Base-by-base conservation (phyloP, 2,888 invertebrate genomes). In the Lithophane leautieri region DNA sequence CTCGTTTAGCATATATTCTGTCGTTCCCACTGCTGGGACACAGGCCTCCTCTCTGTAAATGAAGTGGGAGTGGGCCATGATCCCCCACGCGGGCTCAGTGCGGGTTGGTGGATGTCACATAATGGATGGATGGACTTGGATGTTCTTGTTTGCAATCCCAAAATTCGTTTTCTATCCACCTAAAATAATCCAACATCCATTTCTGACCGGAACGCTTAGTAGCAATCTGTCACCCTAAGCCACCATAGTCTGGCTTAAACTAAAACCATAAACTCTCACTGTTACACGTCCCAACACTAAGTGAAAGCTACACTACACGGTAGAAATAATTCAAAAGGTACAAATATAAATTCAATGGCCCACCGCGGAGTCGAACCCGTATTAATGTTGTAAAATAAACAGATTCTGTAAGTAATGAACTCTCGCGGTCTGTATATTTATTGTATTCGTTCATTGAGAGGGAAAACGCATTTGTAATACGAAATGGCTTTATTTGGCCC, bases 281-380 rank as follows among this genome's bases (percentile, higher is more conserved):
- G 22, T 22, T 52, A 1, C 60, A 67, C 63, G 73, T 81, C 72
- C 77, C 62, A 85, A 61, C 78, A 52, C 77, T 85, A 88, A 78
- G 79, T 77, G 81, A 88, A 86, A 86, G 76, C 79, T 73, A 76
- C 75, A 76, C 61, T 56, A 61, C 68, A 14, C 74, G 12, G 54
- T 58, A 69, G 73, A 85, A 76, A 92, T 93, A 93, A 91, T 92
- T 91, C 91, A 89, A 89, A 88, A 91, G 76, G 52, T 70, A 85
- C 81, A 82, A 76, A 86, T 90, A 93, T 92, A 91, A 91, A 92
- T 91, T 92, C 90, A 94, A 94, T 94, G 91, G 91, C 90, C 93
- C 91, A 93, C 94, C 94, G 89, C 88, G 88, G 89, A 88, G 92
- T 82, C 75, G 78, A 81, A 83, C 81, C 56, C 76, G 85, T 89